Evolutionary conservation across 2,113 vertebrate genomes (phyloP).

Genomic region (Cheirogaleus medius): DNA sequence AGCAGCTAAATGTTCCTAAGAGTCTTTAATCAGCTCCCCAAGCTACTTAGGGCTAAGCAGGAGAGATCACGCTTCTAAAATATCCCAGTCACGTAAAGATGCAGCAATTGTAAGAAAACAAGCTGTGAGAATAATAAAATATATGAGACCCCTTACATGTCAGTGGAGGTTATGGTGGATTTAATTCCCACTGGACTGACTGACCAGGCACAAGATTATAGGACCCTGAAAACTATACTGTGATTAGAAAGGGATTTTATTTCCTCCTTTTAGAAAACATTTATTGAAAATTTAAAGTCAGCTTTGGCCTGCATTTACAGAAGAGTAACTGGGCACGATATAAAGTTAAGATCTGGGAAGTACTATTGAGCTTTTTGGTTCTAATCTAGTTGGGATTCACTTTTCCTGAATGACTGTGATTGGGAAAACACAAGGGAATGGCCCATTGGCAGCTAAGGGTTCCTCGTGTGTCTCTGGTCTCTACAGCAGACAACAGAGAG

Average conservation of each 20-base stretch:
- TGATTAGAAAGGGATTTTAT: background rate
- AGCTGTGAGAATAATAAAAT: background rate
- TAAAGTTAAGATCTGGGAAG: background rate
- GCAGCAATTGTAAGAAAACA: background rate
- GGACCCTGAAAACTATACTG: background rate
- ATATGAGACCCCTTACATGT: background rate
- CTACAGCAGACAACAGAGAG: background rate
- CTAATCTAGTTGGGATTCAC: background rate
- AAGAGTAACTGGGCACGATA: background rate
- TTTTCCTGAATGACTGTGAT: background rate
- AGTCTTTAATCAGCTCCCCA: background rate
- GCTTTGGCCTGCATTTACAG: background rate
- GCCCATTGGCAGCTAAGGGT: background rate
- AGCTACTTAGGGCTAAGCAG: background rate
- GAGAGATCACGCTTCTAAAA: background rate
- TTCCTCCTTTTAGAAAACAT: background rate
- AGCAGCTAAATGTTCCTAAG: background rate
- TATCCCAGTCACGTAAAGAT: background rate
- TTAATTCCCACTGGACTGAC: background rate
- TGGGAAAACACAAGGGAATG: background rate
- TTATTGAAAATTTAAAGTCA: slow-evolving; percentile 23
- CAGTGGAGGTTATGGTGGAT: background rate
- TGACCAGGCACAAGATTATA: background rate
- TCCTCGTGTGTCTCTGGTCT: background rate
- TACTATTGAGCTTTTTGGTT: background rate